Percentiles rank a stretch among this genome's conserved stretches.
phyloP scores from a whole-genome alignment of 2,888 invertebrate species.

The Nomada ferruginata region DNA sequence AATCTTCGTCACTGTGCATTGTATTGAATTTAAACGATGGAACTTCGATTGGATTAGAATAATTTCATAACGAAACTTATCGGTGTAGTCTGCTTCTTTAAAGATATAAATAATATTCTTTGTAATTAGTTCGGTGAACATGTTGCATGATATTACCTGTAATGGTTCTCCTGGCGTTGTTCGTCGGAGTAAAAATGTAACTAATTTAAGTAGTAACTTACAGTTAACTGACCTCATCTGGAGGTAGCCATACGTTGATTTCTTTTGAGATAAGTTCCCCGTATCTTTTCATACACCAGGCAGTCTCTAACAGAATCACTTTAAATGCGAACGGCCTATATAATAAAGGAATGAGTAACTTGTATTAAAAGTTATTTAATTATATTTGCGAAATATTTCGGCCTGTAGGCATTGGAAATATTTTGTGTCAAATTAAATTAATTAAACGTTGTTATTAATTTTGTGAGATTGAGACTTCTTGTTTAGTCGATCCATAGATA shows the following conservation, averaged over 20 bases:
- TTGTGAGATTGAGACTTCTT: background rate
- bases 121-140: slow-evolving; percentile 12
- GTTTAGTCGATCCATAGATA: slow-evolving; percentile 3
- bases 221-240: slow-evolving; percentile 33
- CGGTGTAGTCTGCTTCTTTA: background rate
- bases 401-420: background rate
- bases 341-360: background rate
- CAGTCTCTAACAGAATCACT: background rate
- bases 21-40: slow-evolving; percentile 3
- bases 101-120: slow-evolving; percentile 13
- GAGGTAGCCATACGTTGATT: slow-evolving; percentile 19
- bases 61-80: slow-evolving; percentile 8
- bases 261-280: slow-evolving; percentile 21
- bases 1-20: background rate
- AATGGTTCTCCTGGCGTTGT: slow-evolving; percentile 13
- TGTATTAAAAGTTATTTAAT: background rate
- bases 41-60: background rate
- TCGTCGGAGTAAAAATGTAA: slow-evolving; percentile 27
- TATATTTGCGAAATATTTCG: background rate
- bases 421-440: background rate
- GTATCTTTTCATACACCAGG: slow-evolving; percentile 12
- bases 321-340: background rate
- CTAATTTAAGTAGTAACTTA: slow-evolving; percentile 39
- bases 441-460: background rate
- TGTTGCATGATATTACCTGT: slow-evolving; percentile 2